A percentile compares a stretch with the other conserved stretches of the same genome.
Evolutionary conservation across 2,888 invertebrate genomes (phyloP).

Genomic region (Shargacucullia verbasci): DNA sequence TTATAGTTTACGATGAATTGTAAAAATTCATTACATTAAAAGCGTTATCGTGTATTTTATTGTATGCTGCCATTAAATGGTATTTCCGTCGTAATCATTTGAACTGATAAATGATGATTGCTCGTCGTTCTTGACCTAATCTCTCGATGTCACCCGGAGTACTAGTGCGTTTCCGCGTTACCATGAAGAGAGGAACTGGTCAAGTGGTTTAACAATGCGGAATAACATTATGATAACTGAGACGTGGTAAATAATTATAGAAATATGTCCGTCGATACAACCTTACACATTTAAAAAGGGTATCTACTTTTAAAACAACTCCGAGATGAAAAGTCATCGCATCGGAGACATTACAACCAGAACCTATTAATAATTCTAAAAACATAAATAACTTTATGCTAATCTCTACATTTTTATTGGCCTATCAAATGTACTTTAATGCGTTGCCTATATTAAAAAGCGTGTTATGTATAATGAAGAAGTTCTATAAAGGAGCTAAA

Average conservation of each 20-base stretch:
- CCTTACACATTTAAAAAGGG: background rate
- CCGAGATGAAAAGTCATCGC: background rate
- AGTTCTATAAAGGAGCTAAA: constrained; percentile 35
- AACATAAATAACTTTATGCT: constrained; percentile 39
- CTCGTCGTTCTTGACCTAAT: constrained; percentile 80
- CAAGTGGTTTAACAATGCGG: constrained; percentile 7
- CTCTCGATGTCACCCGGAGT: constrained; percentile 63
- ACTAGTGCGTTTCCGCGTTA: constrained; percentile 63
- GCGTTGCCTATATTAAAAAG: constrained; percentile 13
- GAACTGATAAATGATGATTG: constrained; percentile 70
- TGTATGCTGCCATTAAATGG: constrained; percentile 53
- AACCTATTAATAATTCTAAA: constrained; percentile 3
- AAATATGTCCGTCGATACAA: background rate
- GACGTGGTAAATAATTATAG: background rate
- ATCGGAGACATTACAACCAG: background rate
- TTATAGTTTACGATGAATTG: constrained; percentile 27
- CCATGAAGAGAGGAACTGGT: constrained; percentile 26
- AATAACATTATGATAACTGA: constrained; percentile 12
- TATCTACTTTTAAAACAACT: background rate
- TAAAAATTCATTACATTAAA: constrained; percentile 48
- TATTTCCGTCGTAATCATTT: constrained; percentile 69
- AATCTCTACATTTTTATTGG: constrained; percentile 33
- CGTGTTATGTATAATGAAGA: constrained; percentile 33
- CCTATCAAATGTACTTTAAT: constrained; percentile 23
- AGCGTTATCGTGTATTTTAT: constrained; percentile 58